phyloP scores from a whole-genome alignment of 2,888 invertebrate species.

The Cheilosia vulpina region DNA sequence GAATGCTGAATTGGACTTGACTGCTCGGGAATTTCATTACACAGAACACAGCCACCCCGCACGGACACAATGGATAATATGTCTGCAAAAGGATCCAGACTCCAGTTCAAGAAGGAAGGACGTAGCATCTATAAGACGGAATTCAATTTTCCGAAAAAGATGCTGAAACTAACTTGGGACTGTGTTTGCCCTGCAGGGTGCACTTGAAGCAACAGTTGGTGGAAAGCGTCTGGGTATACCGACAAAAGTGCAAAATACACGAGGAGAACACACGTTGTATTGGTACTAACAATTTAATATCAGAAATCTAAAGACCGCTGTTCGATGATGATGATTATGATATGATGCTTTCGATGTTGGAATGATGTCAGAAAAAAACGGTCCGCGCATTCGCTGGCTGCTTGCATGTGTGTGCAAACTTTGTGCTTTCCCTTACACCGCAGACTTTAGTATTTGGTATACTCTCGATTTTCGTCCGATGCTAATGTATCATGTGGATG shows the following conservation, averaged over 20 bases:
- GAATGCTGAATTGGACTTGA: constrained; percentile 20
- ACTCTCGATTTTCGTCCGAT: not conserved
- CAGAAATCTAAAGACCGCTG: constrained; percentile 9
- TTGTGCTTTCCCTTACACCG: constrained; percentile 35
- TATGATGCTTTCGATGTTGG: constrained; percentile 13
- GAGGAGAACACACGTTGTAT: constrained; percentile 24
- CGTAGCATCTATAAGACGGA: constrained; percentile 5
- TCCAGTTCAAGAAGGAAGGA: not conserved
- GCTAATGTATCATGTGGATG: not conserved
- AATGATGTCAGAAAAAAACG: not conserved
- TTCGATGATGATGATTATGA: not conserved
- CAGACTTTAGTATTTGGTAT: constrained; percentile 10
- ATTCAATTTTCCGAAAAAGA: constrained; percentile 17
- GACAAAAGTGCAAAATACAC: not conserved
- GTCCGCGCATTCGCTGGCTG: constrained; percentile 41
- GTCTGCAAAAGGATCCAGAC: not conserved
- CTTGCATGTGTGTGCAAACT: constrained; percentile 10
- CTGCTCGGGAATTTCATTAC: constrained; percentile 32
- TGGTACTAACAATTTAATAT: constrained; percentile 11
- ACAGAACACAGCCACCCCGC: not conserved
- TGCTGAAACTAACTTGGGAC: not conserved
- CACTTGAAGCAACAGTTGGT: constrained; percentile 53
- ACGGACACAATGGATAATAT: constrained; percentile 9
- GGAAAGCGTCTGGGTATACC: not conserved
- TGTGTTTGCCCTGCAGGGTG: not conserved